These are phyloP conservation scores for Syrmaticus mikado DNA, from an alignment of 2,113 vertebrate genomes.

Conservation along the genomic window DNA sequence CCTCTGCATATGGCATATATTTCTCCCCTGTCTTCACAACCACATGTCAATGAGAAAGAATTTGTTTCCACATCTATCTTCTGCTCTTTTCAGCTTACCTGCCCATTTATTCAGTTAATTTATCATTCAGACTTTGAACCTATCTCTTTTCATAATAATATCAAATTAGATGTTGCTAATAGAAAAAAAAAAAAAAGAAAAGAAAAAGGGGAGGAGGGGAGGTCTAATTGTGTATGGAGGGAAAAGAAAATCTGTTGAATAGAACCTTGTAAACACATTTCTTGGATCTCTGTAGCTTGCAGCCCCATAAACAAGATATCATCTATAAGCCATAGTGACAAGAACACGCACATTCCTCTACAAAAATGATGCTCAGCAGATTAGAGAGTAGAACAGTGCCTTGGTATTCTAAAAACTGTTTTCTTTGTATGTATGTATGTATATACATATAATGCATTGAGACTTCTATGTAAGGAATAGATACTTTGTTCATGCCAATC, in stretches of 20 bases:
- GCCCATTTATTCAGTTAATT: background rate
- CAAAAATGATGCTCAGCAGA: background rate
- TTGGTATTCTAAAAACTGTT: background rate
- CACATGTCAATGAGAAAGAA: background rate
- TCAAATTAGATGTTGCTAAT: background rate
- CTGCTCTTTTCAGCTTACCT: background rate
- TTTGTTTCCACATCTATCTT: background rate
- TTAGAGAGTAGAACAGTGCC: background rate
- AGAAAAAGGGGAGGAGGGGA: too few species aligned
- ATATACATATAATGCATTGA: background rate
- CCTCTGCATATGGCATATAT: accelerated
- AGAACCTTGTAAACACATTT: background rate
- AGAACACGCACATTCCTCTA: background rate
- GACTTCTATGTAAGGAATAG: background rate
- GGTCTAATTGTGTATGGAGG: background rate
- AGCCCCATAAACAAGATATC: background rate
- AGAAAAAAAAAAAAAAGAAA: background rate
- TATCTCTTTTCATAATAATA: background rate
- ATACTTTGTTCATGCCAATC: background rate
- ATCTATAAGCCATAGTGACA: background rate
- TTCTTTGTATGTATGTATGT: background rate
- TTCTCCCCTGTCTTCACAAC: background rate
- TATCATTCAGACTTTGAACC: background rate
- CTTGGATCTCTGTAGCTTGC: background rate
- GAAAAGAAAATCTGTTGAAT: background rate